Base-by-base conservation (phyloP, 1,140 invertebrate species). In the Macrobrachium nipponense region DNA sequence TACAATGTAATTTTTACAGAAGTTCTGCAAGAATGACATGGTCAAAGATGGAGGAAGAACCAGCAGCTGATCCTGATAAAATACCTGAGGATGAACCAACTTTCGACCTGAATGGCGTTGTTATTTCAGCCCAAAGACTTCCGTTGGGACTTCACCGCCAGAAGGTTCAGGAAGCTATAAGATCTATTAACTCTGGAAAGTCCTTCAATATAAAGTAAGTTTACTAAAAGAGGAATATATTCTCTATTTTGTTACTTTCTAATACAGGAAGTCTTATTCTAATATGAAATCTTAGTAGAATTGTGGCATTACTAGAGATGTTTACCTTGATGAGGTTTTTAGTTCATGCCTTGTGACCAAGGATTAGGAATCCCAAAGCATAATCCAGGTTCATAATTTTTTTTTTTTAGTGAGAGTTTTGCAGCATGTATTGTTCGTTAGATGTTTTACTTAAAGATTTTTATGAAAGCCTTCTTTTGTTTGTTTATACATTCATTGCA, bases 11-110 rank as follows among this genome's bases (percentile, higher is more conserved):
- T 80, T 80, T 82, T 91, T 90, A 79, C 89, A 92, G 91, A 82
- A 89, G 90, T 44, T 89, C 90, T 36, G 91, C 92, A 27, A 91
- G 91, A 88, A 92, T 92, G 89, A 87, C 85, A 17, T 87, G 80
- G 73, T 87, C 80, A 61, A 81, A 86, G 77, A 72, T 27, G 43
- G 75, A 78, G 27, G 68, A 62, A 36, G 72, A 87, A 77, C 51
- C 18, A 17, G n/a, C 11, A 14, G n/a, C n/a, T n/a, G 20, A 15
- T 23, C 20, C 72, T 73, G 43, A 43, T 59, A 61, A 20, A 51
- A 64, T 51, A 58, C 60, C 79, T 43, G 72, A 43, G 7, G 77
- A 70, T 27, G 80, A 80, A 15, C 73, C 80, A 12, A 60, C 75
- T 8, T 87, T 90, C n/a, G 87, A 89, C 62, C 76, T 91, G 61